These are phyloP conservation scores for Ricordea florida DNA, from an alignment of 92 coral and sea anemone species.

Conservation along the genomic window DNA sequence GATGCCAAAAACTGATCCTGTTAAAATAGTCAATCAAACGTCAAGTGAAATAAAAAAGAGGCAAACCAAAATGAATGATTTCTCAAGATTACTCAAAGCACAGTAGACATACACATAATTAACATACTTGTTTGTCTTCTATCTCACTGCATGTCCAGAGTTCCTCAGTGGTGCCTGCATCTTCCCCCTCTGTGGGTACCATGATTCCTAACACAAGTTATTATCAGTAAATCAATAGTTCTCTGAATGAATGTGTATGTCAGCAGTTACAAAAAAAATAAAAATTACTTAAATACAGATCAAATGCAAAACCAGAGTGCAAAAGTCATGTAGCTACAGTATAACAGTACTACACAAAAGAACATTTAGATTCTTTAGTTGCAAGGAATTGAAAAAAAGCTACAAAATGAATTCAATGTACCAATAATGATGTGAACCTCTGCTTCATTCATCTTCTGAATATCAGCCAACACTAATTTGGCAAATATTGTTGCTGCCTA, in stretches of 20 bases:
- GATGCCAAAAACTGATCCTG: conserved; percentile 69
- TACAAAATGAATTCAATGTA: background rate
- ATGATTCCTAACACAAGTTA: too few species aligned
- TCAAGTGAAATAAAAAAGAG: background rate
- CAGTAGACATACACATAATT: background rate
- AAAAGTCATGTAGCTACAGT: too few species aligned
- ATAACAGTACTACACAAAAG: too few species aligned
- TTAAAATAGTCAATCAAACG: background rate
- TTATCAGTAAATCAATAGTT: too few species aligned
- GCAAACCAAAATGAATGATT: background rate
- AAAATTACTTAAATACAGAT: too few species aligned
- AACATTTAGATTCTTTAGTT: too few species aligned
- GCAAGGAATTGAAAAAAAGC: too few species aligned
- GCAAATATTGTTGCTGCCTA: conserved; percentile 68
- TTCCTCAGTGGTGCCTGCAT: background rate
- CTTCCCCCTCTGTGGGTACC: conserved; percentile 36
- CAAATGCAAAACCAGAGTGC: too few species aligned
- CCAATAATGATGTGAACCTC: conserved; percentile 57
- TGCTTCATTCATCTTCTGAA: conserved; percentile 43
- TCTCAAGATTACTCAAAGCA: background rate
- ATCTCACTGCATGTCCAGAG: conserved; percentile 13
- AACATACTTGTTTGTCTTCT: conserved; percentile 1
- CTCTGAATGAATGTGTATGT: too few species aligned
- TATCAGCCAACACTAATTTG: conserved; percentile 41
- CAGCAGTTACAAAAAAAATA: too few species aligned